Evolutionary conservation across 2,888 invertebrate genomes (phyloP).

Genomic region (Helicoverpa assulta): DNA sequence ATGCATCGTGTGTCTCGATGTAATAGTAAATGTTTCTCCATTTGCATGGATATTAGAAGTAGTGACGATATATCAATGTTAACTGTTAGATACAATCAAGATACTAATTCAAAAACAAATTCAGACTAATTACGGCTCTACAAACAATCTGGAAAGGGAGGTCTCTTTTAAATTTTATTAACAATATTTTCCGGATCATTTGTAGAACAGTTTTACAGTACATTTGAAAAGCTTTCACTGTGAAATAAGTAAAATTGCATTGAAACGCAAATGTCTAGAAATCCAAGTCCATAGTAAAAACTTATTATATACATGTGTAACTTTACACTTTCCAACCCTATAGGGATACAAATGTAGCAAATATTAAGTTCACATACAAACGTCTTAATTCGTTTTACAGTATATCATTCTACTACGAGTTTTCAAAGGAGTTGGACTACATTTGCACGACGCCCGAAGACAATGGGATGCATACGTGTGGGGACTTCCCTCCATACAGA

Average conservation of each 20-base stretch:
- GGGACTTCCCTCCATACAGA: conserved; percentile 94
- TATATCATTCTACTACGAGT: conserved; percentile 96
- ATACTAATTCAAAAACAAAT: not conserved
- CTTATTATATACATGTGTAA: conserved; percentile 17
- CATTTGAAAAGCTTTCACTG: conserved; percentile 29
- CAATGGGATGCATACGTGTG: conserved; percentile 98
- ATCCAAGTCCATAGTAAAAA: conserved; percentile 29
- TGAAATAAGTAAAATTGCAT: conserved; percentile 22
- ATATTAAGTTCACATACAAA: conserved; percentile 4
- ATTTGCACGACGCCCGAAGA: conserved; percentile 98
- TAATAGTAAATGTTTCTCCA: conserved; percentile 53
- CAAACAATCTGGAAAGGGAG: conserved; percentile 20
- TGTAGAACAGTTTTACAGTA: conserved; percentile 8
- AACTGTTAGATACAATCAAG: not conserved
- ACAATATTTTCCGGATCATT: conserved; percentile 16
- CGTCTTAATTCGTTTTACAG: conserved; percentile 75
- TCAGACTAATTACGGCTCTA: conserved; percentile 8
- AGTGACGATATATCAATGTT: conserved; percentile 36
- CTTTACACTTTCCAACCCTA: conserved; percentile 31
- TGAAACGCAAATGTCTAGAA: conserved; percentile 14
- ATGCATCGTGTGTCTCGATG: conserved; percentile 60
- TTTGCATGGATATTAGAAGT: conserved; percentile 61
- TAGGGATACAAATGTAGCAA: not conserved
- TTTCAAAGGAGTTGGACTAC: conserved; percentile 97
- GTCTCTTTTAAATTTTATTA: not conserved